These are phyloP conservation scores for Drosophila tristis DNA, from an alignment of 1,140 invertebrate species.

Conservation along the genomic window DNA sequence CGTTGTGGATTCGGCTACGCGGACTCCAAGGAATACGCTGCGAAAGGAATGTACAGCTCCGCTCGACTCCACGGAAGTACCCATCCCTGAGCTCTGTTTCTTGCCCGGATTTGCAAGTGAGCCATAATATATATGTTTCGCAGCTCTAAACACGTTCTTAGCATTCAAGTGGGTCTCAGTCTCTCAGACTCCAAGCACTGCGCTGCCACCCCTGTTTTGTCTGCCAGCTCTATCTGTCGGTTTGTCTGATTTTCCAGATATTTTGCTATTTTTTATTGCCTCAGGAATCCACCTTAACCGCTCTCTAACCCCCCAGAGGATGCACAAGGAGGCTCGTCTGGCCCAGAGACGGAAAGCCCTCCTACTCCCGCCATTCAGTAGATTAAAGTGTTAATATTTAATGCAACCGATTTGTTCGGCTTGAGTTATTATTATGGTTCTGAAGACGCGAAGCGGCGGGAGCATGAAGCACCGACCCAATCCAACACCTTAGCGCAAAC, in stretches of 20 bases:
- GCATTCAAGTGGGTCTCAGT: constrained; percentile 52
- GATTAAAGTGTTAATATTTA: constrained; percentile 81
- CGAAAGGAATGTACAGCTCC: not conserved
- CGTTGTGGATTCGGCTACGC: too few relatives aligned
- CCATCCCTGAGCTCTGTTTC: too few relatives aligned
- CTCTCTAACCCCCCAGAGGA: constrained; percentile 11
- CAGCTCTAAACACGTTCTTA: constrained; percentile 60
- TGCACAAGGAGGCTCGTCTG: not conserved
- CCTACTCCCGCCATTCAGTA: constrained; percentile 67
- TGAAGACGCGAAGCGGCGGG: not conserved
- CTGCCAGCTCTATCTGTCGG: constrained; percentile 47
- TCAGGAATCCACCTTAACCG: constrained; percentile 33
- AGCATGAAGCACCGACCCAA: too few relatives aligned
- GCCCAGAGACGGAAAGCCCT: constrained; percentile 20
- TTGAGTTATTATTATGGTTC: constrained; percentile 70
- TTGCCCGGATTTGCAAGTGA: constrained; percentile 27
- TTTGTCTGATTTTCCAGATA: constrained; percentile 74
- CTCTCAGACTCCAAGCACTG: constrained; percentile 8
- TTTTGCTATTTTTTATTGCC: constrained; percentile 81
- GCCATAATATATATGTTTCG: constrained; percentile 36
- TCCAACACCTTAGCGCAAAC: not conserved
- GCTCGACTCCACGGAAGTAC: not conserved
- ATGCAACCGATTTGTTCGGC: constrained; percentile 71
- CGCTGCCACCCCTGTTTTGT: constrained; percentile 12
- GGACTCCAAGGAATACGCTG: too few relatives aligned